phyloP scores from a whole-genome alignment of 2,113 vertebrate genomes.

The Perca schrenkii region DNA sequence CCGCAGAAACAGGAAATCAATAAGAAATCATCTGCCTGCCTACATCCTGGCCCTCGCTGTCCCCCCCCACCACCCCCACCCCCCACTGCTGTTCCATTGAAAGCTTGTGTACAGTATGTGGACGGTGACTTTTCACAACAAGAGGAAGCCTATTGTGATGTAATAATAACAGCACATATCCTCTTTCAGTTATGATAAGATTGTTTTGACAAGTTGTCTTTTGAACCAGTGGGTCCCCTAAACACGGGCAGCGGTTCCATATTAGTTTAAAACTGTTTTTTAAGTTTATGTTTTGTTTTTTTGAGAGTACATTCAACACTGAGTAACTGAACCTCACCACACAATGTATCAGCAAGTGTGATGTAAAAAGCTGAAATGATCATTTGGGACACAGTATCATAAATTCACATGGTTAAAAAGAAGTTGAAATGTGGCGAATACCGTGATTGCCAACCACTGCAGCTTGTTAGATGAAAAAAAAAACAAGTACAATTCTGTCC shows the following conservation, averaged over 20 bases:
- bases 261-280: slow-evolving; percentile 15
- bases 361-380: slow-evolving; percentile 20
- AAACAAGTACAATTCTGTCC: slow-evolving; percentile 22
- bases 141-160: slow-evolving; percentile 61
- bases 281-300: background rate
- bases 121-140: slow-evolving; percentile 58
- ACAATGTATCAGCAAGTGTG: slow-evolving; percentile 6
- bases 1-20: slow-evolving; percentile 79
- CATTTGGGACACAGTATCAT: background rate
- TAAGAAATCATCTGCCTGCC: slow-evolving; percentile 77
- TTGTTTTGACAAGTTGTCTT: slow-evolving; percentile 70
- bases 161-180: slow-evolving; percentile 57
- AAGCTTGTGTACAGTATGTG: slow-evolving; percentile 47
- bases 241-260: slow-evolving; percentile 27
- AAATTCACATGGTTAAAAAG: background rate
- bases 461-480: slow-evolving; percentile 25
- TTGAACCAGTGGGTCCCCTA: slow-evolving; percentile 15
- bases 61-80: background rate
- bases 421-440: background rate
- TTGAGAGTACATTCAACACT: slow-evolving; percentile 1
- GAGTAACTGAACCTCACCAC: background rate
- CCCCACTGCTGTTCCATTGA: slow-evolving; percentile 17
- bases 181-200: slow-evolving; percentile 36
- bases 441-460: background rate
- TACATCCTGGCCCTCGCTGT: slow-evolving; percentile 52